These are phyloP conservation scores for Polydrusus pterygomalis DNA, from an alignment of 2,888 invertebrate species.

Conservation along the genomic window DNA sequence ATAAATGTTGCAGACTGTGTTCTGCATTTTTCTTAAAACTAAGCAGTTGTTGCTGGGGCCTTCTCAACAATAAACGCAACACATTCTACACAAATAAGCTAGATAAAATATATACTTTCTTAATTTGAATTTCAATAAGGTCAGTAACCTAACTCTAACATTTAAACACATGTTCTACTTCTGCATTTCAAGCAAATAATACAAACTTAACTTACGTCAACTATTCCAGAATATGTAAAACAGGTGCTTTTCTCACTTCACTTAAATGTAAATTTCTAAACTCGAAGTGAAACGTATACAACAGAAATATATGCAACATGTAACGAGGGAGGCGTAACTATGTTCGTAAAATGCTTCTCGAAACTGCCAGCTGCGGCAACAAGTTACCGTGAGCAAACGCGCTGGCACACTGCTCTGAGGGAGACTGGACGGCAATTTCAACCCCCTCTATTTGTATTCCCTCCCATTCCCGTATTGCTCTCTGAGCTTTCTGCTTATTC, in stretches of 20 bases:
- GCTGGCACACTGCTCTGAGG: slow-evolving; percentile 53
- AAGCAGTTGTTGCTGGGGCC: too few relatives aligned
- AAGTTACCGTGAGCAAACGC: slow-evolving; percentile 52
- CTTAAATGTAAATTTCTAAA: slow-evolving; percentile 13
- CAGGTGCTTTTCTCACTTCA: slow-evolving; percentile 22
- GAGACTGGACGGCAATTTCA: slow-evolving; percentile 52
- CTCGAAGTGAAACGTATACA: slow-evolving; percentile 18
- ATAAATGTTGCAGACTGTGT: too few relatives aligned
- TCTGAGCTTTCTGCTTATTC: slow-evolving; percentile 62
- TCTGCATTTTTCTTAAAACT: too few relatives aligned
- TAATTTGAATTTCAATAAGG: neutral
- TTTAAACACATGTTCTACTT: neutral
- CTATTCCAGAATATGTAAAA: slow-evolving; percentile 15
- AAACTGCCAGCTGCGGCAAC: slow-evolving; percentile 45
- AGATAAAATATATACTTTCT: too few relatives aligned
- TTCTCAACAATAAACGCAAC: too few relatives aligned
- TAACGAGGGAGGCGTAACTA: slow-evolving; percentile 54
- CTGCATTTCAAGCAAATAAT: neutral
- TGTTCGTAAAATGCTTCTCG: slow-evolving; percentile 28
- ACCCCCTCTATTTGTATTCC: slow-evolving; percentile 60
- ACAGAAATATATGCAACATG: slow-evolving; percentile 47
- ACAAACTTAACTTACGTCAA: slow-evolving; percentile 15
- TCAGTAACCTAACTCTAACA: neutral
- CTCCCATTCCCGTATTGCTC: slow-evolving; percentile 64
- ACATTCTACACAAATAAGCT: too few relatives aligned